Conservation (phyloP, 2,888 invertebrate species). For the Zelleria hepariella region DNA sequence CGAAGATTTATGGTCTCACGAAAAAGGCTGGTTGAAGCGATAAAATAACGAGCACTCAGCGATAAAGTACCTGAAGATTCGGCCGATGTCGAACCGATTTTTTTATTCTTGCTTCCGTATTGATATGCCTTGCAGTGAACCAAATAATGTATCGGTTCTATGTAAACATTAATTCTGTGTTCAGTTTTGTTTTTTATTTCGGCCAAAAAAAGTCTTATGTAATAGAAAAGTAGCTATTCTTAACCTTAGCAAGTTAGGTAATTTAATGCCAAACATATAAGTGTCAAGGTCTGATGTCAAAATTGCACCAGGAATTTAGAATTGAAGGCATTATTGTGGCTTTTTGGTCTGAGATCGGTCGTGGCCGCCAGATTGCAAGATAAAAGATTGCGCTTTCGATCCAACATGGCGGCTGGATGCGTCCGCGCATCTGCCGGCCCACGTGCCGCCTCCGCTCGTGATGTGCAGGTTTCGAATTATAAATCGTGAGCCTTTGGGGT, state of each 20-base stretch:
- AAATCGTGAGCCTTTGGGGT: conserved; percentile 14
- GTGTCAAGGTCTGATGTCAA: too few relatives aligned
- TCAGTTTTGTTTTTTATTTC: too few relatives aligned
- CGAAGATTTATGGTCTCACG: conserved; percentile 2
- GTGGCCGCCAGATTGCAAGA: conserved; percentile 45
- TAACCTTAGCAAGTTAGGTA: too few relatives aligned
- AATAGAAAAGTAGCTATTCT: too few relatives aligned
- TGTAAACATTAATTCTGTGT: too few relatives aligned
- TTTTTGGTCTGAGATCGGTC: conserved; percentile 28
- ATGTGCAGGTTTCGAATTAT: conserved; percentile 47
- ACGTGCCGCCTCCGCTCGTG: conserved; percentile 57
- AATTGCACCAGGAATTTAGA: background rate
- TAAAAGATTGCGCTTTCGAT: conserved; percentile 39
- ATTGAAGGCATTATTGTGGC: background rate
- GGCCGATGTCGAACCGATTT: background rate
- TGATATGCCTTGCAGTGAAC: background rate
- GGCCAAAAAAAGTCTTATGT: too few relatives aligned
- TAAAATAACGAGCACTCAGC: background rate
- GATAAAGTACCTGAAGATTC: background rate
- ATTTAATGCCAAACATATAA: too few relatives aligned
- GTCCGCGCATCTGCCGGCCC: conserved; percentile 64
- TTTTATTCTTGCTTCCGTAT: background rate
- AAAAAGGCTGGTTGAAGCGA: conserved; percentile 3
- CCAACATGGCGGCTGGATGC: conserved; percentile 36
- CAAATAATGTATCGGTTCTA: too few relatives aligned